A percentile compares a stretch with the other conserved stretches of the same genome.
Conservation (phyloP, 64 coral and sea anemone species). For the Pocillopora verrucosa region DNA sequence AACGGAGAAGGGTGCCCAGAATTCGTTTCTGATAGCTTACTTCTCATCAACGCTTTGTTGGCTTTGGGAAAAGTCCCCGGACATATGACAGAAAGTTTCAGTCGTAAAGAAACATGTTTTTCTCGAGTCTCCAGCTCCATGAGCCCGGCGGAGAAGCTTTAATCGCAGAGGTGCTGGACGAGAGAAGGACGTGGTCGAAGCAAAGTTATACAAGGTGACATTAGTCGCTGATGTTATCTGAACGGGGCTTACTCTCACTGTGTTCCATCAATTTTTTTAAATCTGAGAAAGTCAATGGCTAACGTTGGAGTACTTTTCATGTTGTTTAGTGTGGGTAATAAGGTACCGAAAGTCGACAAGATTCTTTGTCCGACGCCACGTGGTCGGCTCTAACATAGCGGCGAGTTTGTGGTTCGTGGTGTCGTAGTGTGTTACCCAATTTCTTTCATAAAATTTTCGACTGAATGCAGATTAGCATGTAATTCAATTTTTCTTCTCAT, state of each 20-base stretch:
- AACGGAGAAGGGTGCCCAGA: conserved; percentile 31
- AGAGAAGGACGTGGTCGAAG: conserved; percentile 82
- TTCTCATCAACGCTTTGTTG: conserved; percentile 89
- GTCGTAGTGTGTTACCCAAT: too few relatives aligned
- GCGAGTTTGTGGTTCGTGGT: too few relatives aligned
- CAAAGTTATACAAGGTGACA: conserved; percentile 90
- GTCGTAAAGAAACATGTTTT: conserved; percentile 75
- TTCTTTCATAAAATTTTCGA: too few relatives aligned
- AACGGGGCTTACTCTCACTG: conserved; percentile 98
- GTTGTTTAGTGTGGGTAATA: not conserved
- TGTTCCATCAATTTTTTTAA: conserved; percentile 87
- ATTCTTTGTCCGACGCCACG: not conserved
- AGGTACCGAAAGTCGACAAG: not conserved
- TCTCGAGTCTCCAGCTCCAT: conserved; percentile 12
- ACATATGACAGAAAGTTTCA: conserved; percentile 89
- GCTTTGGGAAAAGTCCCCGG: conserved; percentile 98
- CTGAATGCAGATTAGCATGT: too few relatives aligned
- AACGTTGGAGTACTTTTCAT: not conserved
- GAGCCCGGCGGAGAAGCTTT: conserved; percentile 67
- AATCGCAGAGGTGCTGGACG: conserved; percentile 52
- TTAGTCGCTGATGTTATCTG: conserved; percentile 67
- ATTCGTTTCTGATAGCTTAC: conserved; percentile 37
- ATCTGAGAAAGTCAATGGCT: conserved; percentile 89
- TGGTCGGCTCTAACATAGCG: not conserved
- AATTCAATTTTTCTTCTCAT: too few relatives aligned